These are phyloP conservation scores for Cinclus mexicanus DNA, from an alignment of 2,113 vertebrate species.

Conservation along the genomic window DNA sequence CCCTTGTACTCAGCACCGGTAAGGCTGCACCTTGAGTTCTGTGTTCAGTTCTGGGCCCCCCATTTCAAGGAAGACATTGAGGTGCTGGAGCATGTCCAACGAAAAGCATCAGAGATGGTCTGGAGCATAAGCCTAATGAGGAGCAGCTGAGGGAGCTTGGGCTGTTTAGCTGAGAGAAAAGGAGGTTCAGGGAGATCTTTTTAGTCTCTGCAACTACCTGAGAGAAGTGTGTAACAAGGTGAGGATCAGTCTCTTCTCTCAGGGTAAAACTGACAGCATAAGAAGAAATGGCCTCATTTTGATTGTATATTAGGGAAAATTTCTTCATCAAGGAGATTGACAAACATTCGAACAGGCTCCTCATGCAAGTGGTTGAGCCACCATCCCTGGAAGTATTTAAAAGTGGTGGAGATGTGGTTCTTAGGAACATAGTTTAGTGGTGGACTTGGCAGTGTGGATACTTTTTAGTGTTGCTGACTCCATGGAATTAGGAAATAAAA, in stretches of 20 bases:
- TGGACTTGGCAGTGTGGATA: background rate
- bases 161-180: background rate
- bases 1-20: background rate
- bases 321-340: background rate
- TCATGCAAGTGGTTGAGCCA: background rate
- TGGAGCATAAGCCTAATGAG: background rate
- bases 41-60: background rate
- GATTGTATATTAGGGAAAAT: background rate
- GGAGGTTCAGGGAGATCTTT: background rate
- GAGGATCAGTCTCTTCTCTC: background rate
- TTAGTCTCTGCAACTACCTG: background rate
- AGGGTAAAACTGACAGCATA: background rate
- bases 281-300: background rate
- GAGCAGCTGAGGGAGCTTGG: background rate
- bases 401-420: accelerated
- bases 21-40: accelerated
- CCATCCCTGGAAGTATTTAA: background rate
- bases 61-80: background rate
- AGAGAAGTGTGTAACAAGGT: accelerated
- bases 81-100: background rate
- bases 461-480: background rate
- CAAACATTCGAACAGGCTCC: background rate
- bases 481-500: background rate
- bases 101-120: background rate
- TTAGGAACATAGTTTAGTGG: background rate